Evolutionary conservation across 2,113 vertebrate genomes (phyloP), one percentile per base, ranked within the genome.

Genomic region (Enhydra lutris): DNA sequence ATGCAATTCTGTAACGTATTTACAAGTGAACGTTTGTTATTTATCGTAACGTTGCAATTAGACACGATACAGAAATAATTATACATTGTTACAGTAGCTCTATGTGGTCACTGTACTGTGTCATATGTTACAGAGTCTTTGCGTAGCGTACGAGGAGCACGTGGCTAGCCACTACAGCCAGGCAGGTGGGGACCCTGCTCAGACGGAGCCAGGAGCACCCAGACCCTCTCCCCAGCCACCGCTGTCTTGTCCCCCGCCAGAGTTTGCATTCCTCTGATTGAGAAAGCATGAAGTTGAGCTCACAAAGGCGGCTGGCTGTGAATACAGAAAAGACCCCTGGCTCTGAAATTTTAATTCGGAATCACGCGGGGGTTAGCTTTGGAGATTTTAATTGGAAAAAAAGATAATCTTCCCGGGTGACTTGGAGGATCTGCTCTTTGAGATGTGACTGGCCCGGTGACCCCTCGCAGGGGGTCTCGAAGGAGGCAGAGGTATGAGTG

Each of bases 121-220:
- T 55, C 17, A 6, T 34, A 2, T 4, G 24, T 3, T 23, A 18
- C 1, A 1, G 3, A 26, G 71, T 6, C 7, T 29, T 15, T 52
- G 52, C 52, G 6, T 55, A 55, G 52, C 17, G 5, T 55, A 55
- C 52, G 18, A 47, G 47, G 52, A 47, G 13, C 1, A 0, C 21
- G 31, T 47, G 17, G 1, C 52, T 9, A 2, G 69, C 10, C 1
- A 7, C 12, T 2, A n/a, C 4, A 11, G 92, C 59, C 21, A 6
- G 73, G 36, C 80, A 6, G 50, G 15, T 39, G 6, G 21, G 45
- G 63, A 7, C 42, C 55, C 57, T 5, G 18, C 63, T 6, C 0
- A 7, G 47, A 10, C 0, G 0, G 39, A 17, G 8, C 36, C 9
- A 0, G 17, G 39, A 8, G 2, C 17, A 4, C 20, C 63, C 67